phyloP scores from a whole-genome alignment of 2,113 vertebrate genomes.

The Lipophrys pholis region DNA sequence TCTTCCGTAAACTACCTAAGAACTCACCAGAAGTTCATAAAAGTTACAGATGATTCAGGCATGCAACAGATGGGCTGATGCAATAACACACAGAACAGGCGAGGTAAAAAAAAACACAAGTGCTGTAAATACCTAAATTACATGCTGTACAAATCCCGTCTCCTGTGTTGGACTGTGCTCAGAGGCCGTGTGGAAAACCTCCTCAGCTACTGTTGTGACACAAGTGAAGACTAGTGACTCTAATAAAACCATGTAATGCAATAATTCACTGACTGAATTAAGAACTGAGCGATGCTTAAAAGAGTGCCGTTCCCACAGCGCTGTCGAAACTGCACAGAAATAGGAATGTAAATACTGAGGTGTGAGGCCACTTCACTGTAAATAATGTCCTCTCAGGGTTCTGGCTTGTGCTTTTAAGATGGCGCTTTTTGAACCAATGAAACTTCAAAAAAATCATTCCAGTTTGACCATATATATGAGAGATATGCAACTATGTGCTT shows the following conservation, averaged over 20 bases:
- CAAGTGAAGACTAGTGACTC: slow-evolving; percentile 74
- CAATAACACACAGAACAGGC: neutral
- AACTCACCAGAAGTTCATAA: too few species aligned
- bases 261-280: slow-evolving; percentile 69
- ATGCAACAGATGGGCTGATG: too few species aligned
- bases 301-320: slow-evolving; percentile 26
- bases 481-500: neutral
- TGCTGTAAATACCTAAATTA: slow-evolving; percentile 9
- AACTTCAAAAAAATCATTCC: too few species aligned
- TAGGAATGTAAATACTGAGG: slow-evolving; percentile 7
- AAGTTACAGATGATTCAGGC: too few species aligned
- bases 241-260: slow-evolving; percentile 73
- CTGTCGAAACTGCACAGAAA: slow-evolving; percentile 1
- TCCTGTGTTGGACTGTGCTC: slow-evolving; percentile 41
- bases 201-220: slow-evolving; percentile 52
- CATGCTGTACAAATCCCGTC: slow-evolving; percentile 16
- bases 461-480: too few species aligned
- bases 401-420: slow-evolving; percentile 11
- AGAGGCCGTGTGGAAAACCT: slow-evolving; percentile 29
- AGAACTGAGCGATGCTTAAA: slow-evolving; percentile 35
- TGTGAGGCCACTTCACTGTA: slow-evolving; percentile 33
- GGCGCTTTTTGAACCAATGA: neutral
- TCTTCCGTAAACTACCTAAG: too few species aligned
- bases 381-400: slow-evolving; percentile 33
- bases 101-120: neutral